Evolutionary conservation across 2,888 invertebrate genomes (phyloP).

Genomic region (Abscondita cerata): DNA sequence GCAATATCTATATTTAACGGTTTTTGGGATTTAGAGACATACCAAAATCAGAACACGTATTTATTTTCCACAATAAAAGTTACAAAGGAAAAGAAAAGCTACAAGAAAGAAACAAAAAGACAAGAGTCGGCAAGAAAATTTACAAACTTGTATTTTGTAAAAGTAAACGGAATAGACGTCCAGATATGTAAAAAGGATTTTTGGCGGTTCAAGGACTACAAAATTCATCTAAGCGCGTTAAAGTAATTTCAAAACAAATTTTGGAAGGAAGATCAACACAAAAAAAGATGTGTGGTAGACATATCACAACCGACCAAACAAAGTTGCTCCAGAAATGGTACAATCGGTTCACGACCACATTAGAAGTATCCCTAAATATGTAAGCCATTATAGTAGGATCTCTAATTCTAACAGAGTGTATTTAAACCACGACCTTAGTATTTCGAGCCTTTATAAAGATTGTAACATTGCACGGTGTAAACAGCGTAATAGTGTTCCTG

Average conservation of each 20-base stretch:
- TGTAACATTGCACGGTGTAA: constrained; percentile 34
- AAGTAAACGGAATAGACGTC: constrained; percentile 5
- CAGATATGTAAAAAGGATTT: constrained; percentile 15
- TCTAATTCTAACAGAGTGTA: constrained; percentile 16
- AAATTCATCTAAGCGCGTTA: too few species aligned
- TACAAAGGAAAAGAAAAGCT: too few species aligned
- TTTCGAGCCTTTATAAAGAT: constrained; percentile 29
- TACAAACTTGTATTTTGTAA: too few species aligned
- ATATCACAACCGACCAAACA: constrained; percentile 33
- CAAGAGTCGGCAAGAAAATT: too few species aligned
- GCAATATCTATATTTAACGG: too few species aligned
- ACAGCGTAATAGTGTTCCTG: constrained; percentile 23
- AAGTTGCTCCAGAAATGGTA: constrained; percentile 14
- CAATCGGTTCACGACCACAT: constrained; percentile 14
- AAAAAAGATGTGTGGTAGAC: too few species aligned
- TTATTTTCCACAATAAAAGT: too few species aligned
- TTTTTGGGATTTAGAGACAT: too few species aligned
- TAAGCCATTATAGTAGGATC: constrained; percentile 17
- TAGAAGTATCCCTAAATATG: constrained; percentile 19
- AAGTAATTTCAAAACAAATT: too few species aligned
- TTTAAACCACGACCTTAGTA: constrained; percentile 30
- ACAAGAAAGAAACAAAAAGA: too few species aligned
- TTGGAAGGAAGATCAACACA: too few species aligned
- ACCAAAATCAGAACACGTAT: too few species aligned
- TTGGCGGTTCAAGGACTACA: constrained; percentile 9